Evolutionary conservation across 2,888 invertebrate species (phyloP), one percentile per base, ranked within the genome.

Genomic region (Drosophila merina): DNA sequence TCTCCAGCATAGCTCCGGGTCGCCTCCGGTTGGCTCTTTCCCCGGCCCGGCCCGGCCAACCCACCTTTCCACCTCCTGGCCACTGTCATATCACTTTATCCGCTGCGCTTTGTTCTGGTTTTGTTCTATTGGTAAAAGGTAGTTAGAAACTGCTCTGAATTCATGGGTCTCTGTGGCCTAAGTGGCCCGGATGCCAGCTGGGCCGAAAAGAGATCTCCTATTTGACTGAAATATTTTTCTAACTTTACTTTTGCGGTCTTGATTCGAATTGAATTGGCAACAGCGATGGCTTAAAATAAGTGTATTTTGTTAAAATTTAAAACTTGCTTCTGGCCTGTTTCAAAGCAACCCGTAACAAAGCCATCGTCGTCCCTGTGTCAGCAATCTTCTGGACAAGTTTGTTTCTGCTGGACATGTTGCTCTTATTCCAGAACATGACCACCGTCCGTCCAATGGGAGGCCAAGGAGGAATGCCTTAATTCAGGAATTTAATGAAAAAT

Each of bases 401-500:
- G 8, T 10, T 14, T 20, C 40, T 20, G 20, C 20, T 20, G 20
- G 20, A 20, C 14, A 44, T 25, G 44, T 84, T 86, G 79, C 85
- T 86, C 80, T 80, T 88, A 78, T 76, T 86, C 74, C 77, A 76
- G 80, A 84, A 84, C 80, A 88, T 80, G 68, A 62, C 59, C 72
- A 62, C 44, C 70, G 75, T 76, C 72, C 64, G 75, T 76, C 72
- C 64, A 73, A 73, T 73, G 74, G 72, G 77, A 70, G 79, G 83
- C 79, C 79, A 68, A 62, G 74, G 72, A 57, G 72, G 78, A 85
- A 86, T 83, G 79, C 85, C 83, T 86, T 85, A 87, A 83, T 85
- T 86, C 86, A 79, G 85, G 86, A 86, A 86, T 86, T 87, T 88
- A 86, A 86, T 87, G 85, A 88, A 88, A 87, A 87, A 88, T 87